Evolutionary conservation across 1,140 invertebrate species (phyloP).

Genomic region (Vanessa tameamea): DNA sequence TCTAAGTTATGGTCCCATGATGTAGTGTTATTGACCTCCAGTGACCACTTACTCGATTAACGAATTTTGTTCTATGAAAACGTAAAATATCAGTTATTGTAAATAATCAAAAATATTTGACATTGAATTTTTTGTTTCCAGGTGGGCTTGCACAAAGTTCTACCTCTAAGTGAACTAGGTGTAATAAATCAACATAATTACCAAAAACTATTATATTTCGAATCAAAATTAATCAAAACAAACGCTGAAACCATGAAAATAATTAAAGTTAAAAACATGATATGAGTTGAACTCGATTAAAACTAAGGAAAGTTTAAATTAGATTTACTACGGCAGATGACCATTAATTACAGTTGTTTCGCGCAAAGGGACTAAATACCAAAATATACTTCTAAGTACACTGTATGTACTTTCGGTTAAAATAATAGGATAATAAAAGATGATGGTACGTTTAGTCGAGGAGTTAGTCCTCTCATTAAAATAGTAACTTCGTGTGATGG

Average conservation of each 20-base stretch:
- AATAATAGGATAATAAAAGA: conserved; percentile 29
- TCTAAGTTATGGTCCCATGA: not conserved
- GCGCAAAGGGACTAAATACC: conserved; percentile 30
- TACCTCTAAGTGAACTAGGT: no score
- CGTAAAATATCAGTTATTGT: no score
- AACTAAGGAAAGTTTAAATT: conserved; percentile 33
- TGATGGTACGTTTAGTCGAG: conserved; percentile 27
- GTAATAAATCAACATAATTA: not conserved
- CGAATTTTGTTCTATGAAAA: not conserved
- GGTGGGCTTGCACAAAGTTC: not conserved
- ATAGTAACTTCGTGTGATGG: conserved; percentile 28
- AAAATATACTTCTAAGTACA: conserved; percentile 29
- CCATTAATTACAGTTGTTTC: conserved; percentile 30
- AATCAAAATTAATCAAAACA: conserved; percentile 1
- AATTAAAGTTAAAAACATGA: conserved; percentile 20
- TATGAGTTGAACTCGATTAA: conserved; percentile 23
- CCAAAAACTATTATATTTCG: not conserved
- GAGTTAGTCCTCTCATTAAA: conserved; percentile 28
- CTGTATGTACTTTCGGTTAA: conserved; percentile 21
- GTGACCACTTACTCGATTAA: not conserved
- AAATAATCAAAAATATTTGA: no score
- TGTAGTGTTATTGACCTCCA: not conserved
- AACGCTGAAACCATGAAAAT: conserved; percentile 1
- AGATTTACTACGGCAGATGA: conserved; percentile 33
- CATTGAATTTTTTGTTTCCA: not conserved